These are phyloP conservation scores for Macroglossus sobrinus DNA, from an alignment of 2,113 vertebrate species.

Conservation along the genomic window DNA sequence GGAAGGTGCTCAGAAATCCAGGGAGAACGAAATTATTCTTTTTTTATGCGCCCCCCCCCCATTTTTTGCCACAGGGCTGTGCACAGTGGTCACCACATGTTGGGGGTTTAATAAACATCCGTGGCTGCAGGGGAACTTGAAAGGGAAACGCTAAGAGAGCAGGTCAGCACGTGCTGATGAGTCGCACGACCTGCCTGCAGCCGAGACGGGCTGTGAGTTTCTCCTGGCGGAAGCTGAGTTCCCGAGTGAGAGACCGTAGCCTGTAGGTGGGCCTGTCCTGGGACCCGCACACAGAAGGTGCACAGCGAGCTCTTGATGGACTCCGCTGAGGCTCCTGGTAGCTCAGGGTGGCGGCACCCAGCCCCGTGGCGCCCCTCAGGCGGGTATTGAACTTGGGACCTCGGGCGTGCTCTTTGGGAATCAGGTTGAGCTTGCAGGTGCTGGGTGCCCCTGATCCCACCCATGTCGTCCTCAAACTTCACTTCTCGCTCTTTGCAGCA, in stretches of 20 bases:
- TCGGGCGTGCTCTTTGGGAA: neutral
- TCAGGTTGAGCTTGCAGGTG: neutral
- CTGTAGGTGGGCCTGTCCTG: neutral
- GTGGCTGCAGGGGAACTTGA: neutral
- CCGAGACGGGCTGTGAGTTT: neutral
- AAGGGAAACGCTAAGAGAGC: neutral
- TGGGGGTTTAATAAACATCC: neutral
- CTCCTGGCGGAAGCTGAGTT: neutral
- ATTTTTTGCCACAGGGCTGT: neutral
- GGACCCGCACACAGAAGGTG: neutral
- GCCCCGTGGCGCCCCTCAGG: neutral
- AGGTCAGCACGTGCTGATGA: neutral
- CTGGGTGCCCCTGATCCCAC: neutral
- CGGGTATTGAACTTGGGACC: neutral
- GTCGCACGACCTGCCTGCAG: fast-evolving
- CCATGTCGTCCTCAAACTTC: neutral
- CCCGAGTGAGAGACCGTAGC: fast-evolving
- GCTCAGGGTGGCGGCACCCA: neutral
- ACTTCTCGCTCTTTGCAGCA: neutral
- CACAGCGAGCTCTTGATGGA: neutral
- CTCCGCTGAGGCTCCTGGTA: neutral
- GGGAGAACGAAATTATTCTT: neutral
- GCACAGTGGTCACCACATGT: neutral
- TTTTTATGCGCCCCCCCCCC: fast-evolving
- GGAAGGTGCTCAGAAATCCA: too few species aligned